Evolutionary conservation across 2,888 invertebrate genomes (phyloP), one percentile per base, ranked within the genome.

Genomic region (Nudaria mundana): DNA sequence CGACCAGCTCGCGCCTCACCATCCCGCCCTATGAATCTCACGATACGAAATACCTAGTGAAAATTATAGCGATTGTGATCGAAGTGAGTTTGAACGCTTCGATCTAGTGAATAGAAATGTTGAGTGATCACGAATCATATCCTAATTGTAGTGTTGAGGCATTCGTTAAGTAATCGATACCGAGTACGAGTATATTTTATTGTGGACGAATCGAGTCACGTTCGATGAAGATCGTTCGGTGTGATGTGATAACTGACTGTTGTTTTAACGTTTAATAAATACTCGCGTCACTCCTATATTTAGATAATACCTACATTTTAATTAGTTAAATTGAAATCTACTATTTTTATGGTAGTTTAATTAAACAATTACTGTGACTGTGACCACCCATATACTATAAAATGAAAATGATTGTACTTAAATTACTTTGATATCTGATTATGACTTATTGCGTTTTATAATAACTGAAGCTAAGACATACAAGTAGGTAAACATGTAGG

Each of bases 41-140:
- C 43, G 41, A 40, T 28, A 36, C 1, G 12, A 43, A 44, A n/a
- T n/a, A n/a, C n/a, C 14, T n/a, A 37, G 29, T 37, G 38, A 35
- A 26, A 48, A 36, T 32, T 41, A 40, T 37, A 36, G 31, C 31
- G 31, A 33, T 47, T 37, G 22, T 36, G 32, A 43, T 41, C 63
- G 63, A 36, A 51, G 41, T 54, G 46, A 52, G 42, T 43, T 52
- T 57, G 50, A 53, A 53, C 49, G 60, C 55, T 52, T 58, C 48
- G 53, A 44, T 45, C 42, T 54, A 60, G 42, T 34, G 48, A 63
- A 45, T 51, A 65, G 66, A 70, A 67, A 66, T 68, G 69, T 67
- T 69, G 74, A 76, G 85, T 86, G 85, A 85, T 85, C 79, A 66
- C 52, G 62, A 79, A 83, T 81, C 86, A 86, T 86, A 86, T 87